Evolutionary conservation across 2,113 vertebrate genomes (phyloP).

Genomic region (Oxyura jamaicensis): DNA sequence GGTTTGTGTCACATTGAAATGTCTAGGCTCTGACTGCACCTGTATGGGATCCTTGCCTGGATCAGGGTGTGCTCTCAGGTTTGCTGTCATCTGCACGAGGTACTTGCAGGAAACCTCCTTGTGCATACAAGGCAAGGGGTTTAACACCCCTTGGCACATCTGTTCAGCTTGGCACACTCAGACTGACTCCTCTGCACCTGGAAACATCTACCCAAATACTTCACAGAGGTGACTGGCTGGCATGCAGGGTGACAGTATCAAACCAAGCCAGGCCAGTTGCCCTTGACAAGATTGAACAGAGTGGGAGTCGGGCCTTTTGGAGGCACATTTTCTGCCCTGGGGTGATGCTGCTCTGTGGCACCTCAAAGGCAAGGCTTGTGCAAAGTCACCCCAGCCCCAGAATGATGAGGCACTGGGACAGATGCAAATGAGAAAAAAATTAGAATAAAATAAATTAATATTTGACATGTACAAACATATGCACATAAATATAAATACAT

Average conservation of each 20-base stretch:
- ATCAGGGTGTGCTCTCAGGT: not conserved
- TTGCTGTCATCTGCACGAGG: not conserved
- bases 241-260: not conserved
- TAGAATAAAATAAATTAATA: constrained; percentile 66
- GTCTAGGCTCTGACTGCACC: not conserved
- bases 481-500: constrained; percentile 71
- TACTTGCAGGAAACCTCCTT: not conserved
- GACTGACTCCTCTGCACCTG: not conserved
- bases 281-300: not conserved
- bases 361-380: not conserved
- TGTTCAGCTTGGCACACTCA: not conserved
- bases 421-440: constrained; percentile 46
- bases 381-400: not conserved
- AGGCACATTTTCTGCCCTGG: not conserved
- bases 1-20: not conserved
- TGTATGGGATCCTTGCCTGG: not conserved
- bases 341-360: not conserved
- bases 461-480: constrained; percentile 41
- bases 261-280: not conserved
- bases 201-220: fast-evolving
- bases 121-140: fast-evolving
- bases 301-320: not conserved
- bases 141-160: no score
- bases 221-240: not conserved
- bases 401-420: not conserved